Evolutionary conservation across 2,888 invertebrate species (phyloP), one percentile per base, ranked within the genome.

Genomic region (Melieria crassipennis): DNA sequence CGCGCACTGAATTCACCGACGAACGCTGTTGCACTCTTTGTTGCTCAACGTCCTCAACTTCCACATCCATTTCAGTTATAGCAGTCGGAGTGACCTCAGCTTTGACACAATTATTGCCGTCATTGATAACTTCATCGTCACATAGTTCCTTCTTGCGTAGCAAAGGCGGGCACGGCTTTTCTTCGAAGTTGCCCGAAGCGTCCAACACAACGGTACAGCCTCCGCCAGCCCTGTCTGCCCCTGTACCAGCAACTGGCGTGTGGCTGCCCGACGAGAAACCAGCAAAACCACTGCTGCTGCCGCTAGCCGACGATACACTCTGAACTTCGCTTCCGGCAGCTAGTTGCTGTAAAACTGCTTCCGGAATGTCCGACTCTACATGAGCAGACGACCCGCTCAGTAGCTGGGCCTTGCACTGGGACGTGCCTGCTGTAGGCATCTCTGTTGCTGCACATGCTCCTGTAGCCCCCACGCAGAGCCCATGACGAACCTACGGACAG

Each of bases 311-410:
- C n/a, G 61, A 50, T 6, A 71, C 71, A 11, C 68, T 68, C 9
- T 57, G 11, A 1, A 71, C 76, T 1, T 74, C 73, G 64, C 73
- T 75, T 57, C 74, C 74, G 48, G 73, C 74, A 2, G 74, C 76
- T 55, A 77, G 75, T 11, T 73, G 69, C 55, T 75, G 73, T 63
- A 75, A 70, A 45, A 71, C 70, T 58, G 74, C 75, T 69, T 70
- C 57, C 4, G 13, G 16, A 7, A 0, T 3, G 11, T 60, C 16
- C 11, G 11, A 30, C 9, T 47, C 45, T 45, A 47, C 65, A 11
- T 6, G 45, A 43, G 45, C 50, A 11, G 48, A 57, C 42, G 7
- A 5, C 4, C 63, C 11, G 30, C 16, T 30, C 16, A 50, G 1
- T 7, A 13, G n/a, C 16, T 30, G 11, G 10, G 46, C 62, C 42